Conservation (phyloP, 2,888 invertebrate genomes). For the Amorpha juglandis region DNA sequence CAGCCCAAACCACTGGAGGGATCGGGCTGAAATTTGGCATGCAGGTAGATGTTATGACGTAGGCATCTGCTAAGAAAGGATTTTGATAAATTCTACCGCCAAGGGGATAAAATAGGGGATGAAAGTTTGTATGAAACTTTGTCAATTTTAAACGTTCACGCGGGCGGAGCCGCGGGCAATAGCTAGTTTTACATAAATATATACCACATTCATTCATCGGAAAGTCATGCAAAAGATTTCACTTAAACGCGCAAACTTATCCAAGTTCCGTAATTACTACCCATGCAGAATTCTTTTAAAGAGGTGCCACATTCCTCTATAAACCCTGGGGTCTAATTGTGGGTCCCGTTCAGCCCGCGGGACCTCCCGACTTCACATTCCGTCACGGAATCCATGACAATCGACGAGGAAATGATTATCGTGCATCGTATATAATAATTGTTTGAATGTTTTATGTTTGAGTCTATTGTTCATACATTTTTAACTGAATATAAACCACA, state of each 20-base stretch:
- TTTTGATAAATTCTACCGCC: too few relatives aligned
- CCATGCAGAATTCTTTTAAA: slow-evolving; percentile 22
- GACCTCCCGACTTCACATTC: slow-evolving; percentile 25
- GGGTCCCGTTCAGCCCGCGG: slow-evolving; percentile 25
- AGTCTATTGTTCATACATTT: slow-evolving; percentile 6
- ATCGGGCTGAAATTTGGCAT: too few relatives aligned
- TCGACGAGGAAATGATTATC: slow-evolving; percentile 23
- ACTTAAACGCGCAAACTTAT: background rate
- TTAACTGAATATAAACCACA: background rate
- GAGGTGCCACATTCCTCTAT: slow-evolving; percentile 20
- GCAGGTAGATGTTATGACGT: too few relatives aligned
- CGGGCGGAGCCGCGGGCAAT: too few relatives aligned
- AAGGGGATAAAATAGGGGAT: too few relatives aligned
- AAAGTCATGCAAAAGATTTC: background rate
- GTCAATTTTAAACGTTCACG: too few relatives aligned
- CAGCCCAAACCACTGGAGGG: too few relatives aligned
- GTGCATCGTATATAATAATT: slow-evolving; percentile 4
- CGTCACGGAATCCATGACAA: slow-evolving; percentile 26
- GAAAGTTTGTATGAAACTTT: too few relatives aligned
- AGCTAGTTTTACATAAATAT: too few relatives aligned
- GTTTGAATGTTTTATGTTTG: background rate
- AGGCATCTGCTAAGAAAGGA: too few relatives aligned
- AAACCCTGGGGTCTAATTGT: slow-evolving; percentile 19
- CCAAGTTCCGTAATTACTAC: background rate
- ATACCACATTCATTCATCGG: background rate